These are phyloP conservation scores for Sphaerophoria taeniata DNA, from an alignment of 2,888 invertebrate species.

Conservation along the genomic window DNA sequence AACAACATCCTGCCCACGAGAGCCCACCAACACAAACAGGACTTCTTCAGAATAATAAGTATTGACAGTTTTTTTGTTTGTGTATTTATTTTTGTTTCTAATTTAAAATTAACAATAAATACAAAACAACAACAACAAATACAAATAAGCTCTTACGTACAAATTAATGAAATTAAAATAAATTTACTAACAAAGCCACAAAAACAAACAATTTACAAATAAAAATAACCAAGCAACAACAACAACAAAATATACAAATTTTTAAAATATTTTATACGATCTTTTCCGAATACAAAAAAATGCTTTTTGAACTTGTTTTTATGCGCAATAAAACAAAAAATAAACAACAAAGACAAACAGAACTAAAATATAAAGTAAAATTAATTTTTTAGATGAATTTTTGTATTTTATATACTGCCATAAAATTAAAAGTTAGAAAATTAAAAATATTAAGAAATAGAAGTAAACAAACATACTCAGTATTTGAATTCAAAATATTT, in stretches of 20 bases:
- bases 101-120: slow-evolving; percentile 49
- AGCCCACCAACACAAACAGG: slow-evolving; percentile 61
- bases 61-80: slow-evolving; percentile 51
- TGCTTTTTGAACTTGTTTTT: slow-evolving; percentile 44
- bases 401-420: slow-evolving; percentile 68
- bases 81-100: slow-evolving; percentile 46
- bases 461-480: slow-evolving; percentile 50
- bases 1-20: slow-evolving; percentile 67
- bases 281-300: slow-evolving; percentile 65
- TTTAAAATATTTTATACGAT: slow-evolving; percentile 58
- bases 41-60: slow-evolving; percentile 62
- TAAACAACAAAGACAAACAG: background rate
- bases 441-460: slow-evolving; percentile 12
- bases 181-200: slow-evolving; percentile 50
- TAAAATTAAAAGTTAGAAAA: slow-evolving; percentile 49
- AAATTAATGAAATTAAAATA: slow-evolving; percentile 57
- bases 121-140: slow-evolving; percentile 35
- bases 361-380: slow-evolving; percentile 35
- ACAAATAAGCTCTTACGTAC: slow-evolving; percentile 70
- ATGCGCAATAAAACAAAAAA: slow-evolving; percentile 31
- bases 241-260: slow-evolving; percentile 35
- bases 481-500: slow-evolving; percentile 61
- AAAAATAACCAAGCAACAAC: slow-evolving; percentile 31
- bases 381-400: slow-evolving; percentile 63
- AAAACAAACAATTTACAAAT: slow-evolving; percentile 25